Base-by-base conservation (phyloP, 1,140 invertebrate genomes). In the Microplitis demolitor region DNA sequence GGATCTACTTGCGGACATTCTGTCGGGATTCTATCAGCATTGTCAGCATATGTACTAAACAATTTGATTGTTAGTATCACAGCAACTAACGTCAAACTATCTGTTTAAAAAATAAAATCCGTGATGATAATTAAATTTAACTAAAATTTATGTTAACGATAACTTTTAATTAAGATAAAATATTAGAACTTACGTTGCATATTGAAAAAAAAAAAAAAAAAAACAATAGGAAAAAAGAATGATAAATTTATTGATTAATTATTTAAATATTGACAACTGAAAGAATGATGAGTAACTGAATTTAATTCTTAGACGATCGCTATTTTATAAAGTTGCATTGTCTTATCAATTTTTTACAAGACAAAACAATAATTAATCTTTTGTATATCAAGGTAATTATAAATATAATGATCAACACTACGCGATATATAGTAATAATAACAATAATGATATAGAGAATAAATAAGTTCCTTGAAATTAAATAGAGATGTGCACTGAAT, bases 1-100 rank as follows among this genome's bases (percentile, higher is more conserved):
- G 66, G 64, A 33, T 60, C 67, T 3, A 31, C 14, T 37, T 8
- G 34, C 3, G 75, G 77, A 77, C 77, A 78, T 76, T 75, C 71
- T 34, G 63, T 73, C 8, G 62, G 71, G 37, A 66, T 69, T 34
- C 45, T 33, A 37, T 37, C 4, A 24, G 24, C 24, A 9, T 71
- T 33, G 11, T n/a, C 9, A n/a, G 50, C 24, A n/a, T n/a, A 54
- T 34, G 31, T 50, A 16, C 13, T 31, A 0, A 51, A 2, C 13
- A 24, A 3, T 24, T 58, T 16, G 5, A 16, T 53, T 34, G 14
- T 50, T 11, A 54, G 31, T 31, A 67, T 11, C 4, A 31, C 13
- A 39, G 45, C 16, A 45, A 14, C 8, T 14, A 66, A 24, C 16
- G 11, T 50, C 37, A 11, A 61, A 31, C 13, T 4, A 24, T 13